Conservation (phyloP, 2,113 vertebrate genomes). For the Pao palembangensis region DNA sequence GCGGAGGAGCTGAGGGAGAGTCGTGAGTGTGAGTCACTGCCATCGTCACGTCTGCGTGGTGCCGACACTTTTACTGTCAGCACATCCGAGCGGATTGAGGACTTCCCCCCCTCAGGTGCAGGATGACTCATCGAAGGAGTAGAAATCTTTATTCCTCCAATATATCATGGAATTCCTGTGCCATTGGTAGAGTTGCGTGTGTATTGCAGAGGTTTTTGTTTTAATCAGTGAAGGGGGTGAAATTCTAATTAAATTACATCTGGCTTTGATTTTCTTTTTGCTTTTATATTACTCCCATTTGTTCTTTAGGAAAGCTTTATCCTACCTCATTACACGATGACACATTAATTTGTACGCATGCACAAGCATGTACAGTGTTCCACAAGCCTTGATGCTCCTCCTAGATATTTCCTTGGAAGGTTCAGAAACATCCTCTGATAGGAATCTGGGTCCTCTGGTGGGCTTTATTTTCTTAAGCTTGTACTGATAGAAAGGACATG, state of each 20-base stretch:
- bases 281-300: constrained; percentile 61
- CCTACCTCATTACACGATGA: constrained; percentile 48
- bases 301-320: constrained; percentile 53
- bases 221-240: constrained; percentile 44
- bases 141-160: constrained; percentile 43
- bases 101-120: constrained; percentile 13
- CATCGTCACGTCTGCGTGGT: constrained; percentile 39
- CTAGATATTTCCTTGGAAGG: constrained; percentile 69
- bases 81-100: constrained; percentile 32
- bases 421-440: constrained; percentile 68
- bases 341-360: constrained; percentile 45
- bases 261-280: constrained; percentile 64
- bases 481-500: constrained; percentile 57
- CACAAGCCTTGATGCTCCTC: constrained; percentile 55
- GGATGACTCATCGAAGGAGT: constrained; percentile 60
- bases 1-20: constrained; percentile 43
- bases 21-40: constrained; percentile 59
- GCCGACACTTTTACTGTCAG: constrained; percentile 59
- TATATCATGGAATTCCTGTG: constrained; percentile 34
- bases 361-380: constrained; percentile 12
- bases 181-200: constrained; percentile 18
- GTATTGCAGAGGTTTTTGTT: constrained; percentile 37
- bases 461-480: constrained; percentile 64
- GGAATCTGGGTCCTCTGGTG: constrained; percentile 65
- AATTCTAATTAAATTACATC: constrained; percentile 62